Base-by-base conservation (phyloP, 2,888 invertebrate genomes). In the Cremastinae sp. region DNA sequence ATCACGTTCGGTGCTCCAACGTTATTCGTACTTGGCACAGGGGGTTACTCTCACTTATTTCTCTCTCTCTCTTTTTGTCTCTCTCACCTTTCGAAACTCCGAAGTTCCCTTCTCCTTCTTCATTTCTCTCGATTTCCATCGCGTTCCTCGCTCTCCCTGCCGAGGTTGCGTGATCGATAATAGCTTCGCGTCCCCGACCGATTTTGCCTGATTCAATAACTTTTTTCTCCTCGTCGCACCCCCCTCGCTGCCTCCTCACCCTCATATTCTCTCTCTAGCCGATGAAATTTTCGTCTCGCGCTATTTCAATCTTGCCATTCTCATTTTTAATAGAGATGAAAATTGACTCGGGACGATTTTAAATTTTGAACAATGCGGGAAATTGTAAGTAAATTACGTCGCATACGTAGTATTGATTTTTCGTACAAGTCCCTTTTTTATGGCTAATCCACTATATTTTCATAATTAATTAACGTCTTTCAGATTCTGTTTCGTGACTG, bases 1-100 rank as follows among this genome's bases (percentile, higher is more conserved):
- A 10, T 71, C 18, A 22, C 47, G 34, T 45, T 47, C 62, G 62
- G 62, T 54, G 43, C 64, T 65, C 53, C 28, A 49, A 72, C 75
- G 74, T 73, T 73, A 65, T 69, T 76, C 76, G 73, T 76, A 76
- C 73, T 76, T 76, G 73, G 76, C 76, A 69, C 76, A 69, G 73
- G 53, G 59, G 38, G 73, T 69, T 73, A 64, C 64, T 73, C 69
- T 49, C 70, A 71, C 71, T 69, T 62, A 62, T 54, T 58, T 54
- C 20, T 71, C 62, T 8, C 38, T n/a, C n/a, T n/a, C n/a, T n/a
- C n/a, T n/a, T n/a, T n/a, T n/a, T n/a, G n/a, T n/a, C 43, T 66
- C 65, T 70, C 70, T 51, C 68, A 28, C 20, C 61, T 51, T 36
- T 49, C 38, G 7, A 66, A 18, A 66, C 43, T 34, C 53, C 34